Evolutionary conservation across 1,140 invertebrate genomes (phyloP), one percentile per base, ranked within the genome.

Genomic region (Macrobrachium nipponense): DNA sequence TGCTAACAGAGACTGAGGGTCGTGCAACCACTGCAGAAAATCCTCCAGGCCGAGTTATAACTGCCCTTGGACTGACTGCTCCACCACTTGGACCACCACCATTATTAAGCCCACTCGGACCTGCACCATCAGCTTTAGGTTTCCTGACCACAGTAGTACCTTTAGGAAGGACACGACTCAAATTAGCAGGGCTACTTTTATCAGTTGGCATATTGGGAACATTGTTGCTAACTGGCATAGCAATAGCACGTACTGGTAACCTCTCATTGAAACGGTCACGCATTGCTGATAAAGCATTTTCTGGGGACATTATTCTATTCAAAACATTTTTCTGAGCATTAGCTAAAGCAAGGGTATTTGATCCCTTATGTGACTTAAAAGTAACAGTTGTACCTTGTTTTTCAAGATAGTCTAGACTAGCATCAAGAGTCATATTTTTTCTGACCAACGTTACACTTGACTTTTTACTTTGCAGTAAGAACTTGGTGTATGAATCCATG

Each of bases 271-370:
- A 81, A 36, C 82, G 81, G 11, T 70, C 78, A 66, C 81, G 80
- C 51, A 88, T 80, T 27, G 79, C 79, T 78, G 83, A 72, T 84
- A 87, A 77, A 59, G 87, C 81, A 87, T 89, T 89, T 80, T 89
- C 88, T 60, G 86, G 88, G 20, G 88, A 89, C 88, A 89, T 89
- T 66, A 89, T 89, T 86, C 82, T 87, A 79, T 87, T 89, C 36
- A 89, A 73, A 14, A 89, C 88, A 87, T 86, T 89, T 72, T 89
- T 89, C 73, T 89, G 88, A 82, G 88, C 88, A 85, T 78, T 87
- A 17, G 82, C 86, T 14, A 89, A 80, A 76, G 86, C 62, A 76
- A 66, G 76, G 20, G 79, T 78, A 77, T 59, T 75, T 80, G 59
- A 23, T 75, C 64, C 44, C 73, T 76, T 86, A 60, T 72, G 83